Evolutionary conservation across 2,888 invertebrate genomes (phyloP), one percentile per base, ranked within the genome.

Genomic region (Lamproptera curius): DNA sequence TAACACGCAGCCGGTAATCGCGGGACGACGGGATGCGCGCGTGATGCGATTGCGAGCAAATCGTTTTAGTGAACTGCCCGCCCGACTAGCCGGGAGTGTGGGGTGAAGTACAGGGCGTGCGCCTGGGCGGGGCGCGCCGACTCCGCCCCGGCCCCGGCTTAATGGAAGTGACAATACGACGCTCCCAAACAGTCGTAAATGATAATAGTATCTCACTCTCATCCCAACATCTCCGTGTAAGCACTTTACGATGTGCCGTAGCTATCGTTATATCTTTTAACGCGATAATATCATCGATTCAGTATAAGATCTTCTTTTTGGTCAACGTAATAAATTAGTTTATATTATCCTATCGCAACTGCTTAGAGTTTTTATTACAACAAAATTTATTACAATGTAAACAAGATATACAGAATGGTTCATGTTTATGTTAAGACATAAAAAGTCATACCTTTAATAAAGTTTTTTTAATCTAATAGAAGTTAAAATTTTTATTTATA

Each of bases 91-190:
- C 54, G 47, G 39, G 59, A 51, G 58, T 57, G 67, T 63, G 66
- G 62, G 69, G 67, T 59, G 65, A 56, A 45, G 67, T 57, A 63
- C 56, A 62, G 57, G 55, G 54, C 54, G 55, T 42, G 56, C 51
- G 56, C 44, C 36, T 62, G 65, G 80, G 80, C 80, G 77, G 73
- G 80, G 66, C 72, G 47, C 5, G 40, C 42, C 42, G n/a, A 44
- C 68, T 69, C 53, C 78, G 77, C 76, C 81, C 83, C 70, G 64
- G 64, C 55, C 63, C 54, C 65, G 65, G 69, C 75, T 78, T 85
- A 84, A 83, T 86, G 82, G 83, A 83, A 81, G 77, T 86, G 83
- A 86, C 83, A 85, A 86, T 76, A 80, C 76, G 81, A 78, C 80
- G 83, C 79, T 79, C 80, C 82, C 77, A 68, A 76, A 76, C 73